Conservation (phyloP, 2,888 invertebrate genomes). For the Cryptocheilus praepositus region DNA sequence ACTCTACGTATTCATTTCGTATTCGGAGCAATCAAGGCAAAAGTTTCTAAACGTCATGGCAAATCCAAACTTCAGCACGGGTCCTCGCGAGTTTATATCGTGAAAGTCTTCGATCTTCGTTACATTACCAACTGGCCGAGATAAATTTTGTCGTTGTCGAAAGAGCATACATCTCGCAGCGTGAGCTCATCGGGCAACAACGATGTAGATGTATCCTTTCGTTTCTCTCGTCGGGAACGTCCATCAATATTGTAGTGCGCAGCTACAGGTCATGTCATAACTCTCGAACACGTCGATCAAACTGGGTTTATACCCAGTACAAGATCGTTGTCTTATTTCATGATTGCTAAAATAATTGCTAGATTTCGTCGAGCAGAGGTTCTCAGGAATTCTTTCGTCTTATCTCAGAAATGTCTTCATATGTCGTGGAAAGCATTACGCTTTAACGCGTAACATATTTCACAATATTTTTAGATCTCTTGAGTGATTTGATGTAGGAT, state of each 20-base stretch:
- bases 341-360: too few relatives aligned
- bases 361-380: too few relatives aligned
- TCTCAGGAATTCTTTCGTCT: too few relatives aligned
- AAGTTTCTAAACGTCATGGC: slow-evolving; percentile 26
- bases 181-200: slow-evolving; percentile 55
- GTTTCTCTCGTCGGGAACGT: slow-evolving; percentile 47
- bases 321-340: too few relatives aligned
- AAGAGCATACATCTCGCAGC: slow-evolving; percentile 57
- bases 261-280: slow-evolving; percentile 9
- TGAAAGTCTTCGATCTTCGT: slow-evolving; percentile 47
- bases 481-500: too few relatives aligned
- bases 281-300: slow-evolving; percentile 40
- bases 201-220: slow-evolving; percentile 54
- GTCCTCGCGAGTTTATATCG: slow-evolving; percentile 12
- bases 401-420: too few relatives aligned
- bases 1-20: slow-evolving; percentile 23
- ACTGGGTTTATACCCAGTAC: slow-evolving; percentile 14
- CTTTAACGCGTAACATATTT: too few relatives aligned
- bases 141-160: slow-evolving; percentile 48
- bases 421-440: too few relatives aligned
- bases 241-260: slow-evolving; percentile 50
- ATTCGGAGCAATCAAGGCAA: slow-evolving; percentile 27
- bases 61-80: background rate
- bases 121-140: slow-evolving; percentile 45
- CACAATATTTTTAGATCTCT: too few relatives aligned